phyloP scores from a whole-genome alignment of 2,797 vertebrate species.

The Sphaeramia orbicularis region DNA sequence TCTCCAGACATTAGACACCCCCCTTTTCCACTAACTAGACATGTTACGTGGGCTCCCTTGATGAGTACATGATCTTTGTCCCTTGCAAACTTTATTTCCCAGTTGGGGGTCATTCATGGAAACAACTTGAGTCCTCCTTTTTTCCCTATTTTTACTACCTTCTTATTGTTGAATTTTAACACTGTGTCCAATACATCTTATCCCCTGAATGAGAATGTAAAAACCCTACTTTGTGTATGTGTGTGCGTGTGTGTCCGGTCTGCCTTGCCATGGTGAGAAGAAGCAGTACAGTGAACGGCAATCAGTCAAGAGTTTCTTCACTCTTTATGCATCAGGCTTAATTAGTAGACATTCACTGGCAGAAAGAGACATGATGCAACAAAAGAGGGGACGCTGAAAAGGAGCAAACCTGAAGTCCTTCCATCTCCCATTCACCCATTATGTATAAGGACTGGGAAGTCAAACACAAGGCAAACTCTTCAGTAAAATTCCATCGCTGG shows the following conservation, averaged over 20 bases:
- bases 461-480: constrained; percentile 75
- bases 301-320: constrained; percentile 81
- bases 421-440: constrained; percentile 69
- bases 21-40: constrained; percentile 51
- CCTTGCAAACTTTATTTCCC: constrained; percentile 67
- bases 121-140: constrained; percentile 74
- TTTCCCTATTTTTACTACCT: constrained; percentile 51
- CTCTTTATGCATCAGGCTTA: constrained; percentile 79
- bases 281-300: constrained; percentile 73
- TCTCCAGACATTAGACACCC: constrained; percentile 55
- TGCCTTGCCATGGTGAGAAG: constrained; percentile 54
- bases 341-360: constrained; percentile 79
- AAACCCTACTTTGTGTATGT: constrained; percentile 24
- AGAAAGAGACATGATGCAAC: constrained; percentile 79
- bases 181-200: constrained; percentile 70
- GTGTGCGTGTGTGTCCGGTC: constrained; percentile 43
- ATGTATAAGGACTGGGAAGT: constrained; percentile 66
- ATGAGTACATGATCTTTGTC: constrained; percentile 66
- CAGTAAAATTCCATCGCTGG: constrained; percentile 77
- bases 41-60: constrained; percentile 58
- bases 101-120: constrained; percentile 73
- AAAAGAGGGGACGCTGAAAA: constrained; percentile 79
- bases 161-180: constrained; percentile 68
- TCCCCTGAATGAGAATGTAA: constrained; percentile 60
- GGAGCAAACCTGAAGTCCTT: constrained; percentile 76